phyloP scores from a whole-genome alignment of 2,797 vertebrate genomes.

The Botia kubotai region DNA sequence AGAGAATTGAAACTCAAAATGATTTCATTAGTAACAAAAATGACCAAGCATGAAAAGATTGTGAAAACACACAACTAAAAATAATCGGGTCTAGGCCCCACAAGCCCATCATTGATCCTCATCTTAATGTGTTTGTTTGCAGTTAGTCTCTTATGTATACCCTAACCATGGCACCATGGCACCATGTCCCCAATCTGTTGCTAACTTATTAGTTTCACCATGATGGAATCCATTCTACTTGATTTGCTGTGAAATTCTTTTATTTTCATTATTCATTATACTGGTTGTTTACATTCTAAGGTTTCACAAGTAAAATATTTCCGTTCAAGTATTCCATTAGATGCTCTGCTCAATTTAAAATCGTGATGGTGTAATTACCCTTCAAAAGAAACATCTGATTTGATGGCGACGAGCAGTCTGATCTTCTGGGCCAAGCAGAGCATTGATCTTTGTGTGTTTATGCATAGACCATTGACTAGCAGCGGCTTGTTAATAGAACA shows the following conservation, averaged over 20 bases:
- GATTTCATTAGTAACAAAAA: neutral
- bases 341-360: conserved; percentile 29
- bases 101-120: too few relatives aligned
- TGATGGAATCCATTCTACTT: neutral
- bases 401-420: conserved; percentile 10
- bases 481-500: conserved; percentile 19
- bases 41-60: neutral
- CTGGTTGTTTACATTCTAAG: conserved; percentile 19
- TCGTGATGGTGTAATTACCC: neutral
- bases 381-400: conserved; percentile 11
- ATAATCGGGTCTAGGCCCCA: neutral
- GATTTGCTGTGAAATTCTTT: neutral
- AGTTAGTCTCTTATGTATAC: too few relatives aligned
- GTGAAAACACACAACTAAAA: neutral
- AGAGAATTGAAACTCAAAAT: neutral
- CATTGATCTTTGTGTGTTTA: conserved; percentile 34
- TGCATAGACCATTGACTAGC: neutral
- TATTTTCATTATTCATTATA: neutral
- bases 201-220: too few relatives aligned
- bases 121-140: neutral
- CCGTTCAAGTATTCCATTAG: conserved; percentile 18
- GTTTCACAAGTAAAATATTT: conserved; percentile 10
- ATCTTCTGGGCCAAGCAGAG: conserved; percentile 16
- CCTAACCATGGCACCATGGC: too few relatives aligned
- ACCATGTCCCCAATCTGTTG: too few relatives aligned